A percentile compares a stretch with the other conserved stretches of the same genome.
Conservation (phyloP, 1,140 invertebrate genomes). For the Vollenhovia emeryi region DNA sequence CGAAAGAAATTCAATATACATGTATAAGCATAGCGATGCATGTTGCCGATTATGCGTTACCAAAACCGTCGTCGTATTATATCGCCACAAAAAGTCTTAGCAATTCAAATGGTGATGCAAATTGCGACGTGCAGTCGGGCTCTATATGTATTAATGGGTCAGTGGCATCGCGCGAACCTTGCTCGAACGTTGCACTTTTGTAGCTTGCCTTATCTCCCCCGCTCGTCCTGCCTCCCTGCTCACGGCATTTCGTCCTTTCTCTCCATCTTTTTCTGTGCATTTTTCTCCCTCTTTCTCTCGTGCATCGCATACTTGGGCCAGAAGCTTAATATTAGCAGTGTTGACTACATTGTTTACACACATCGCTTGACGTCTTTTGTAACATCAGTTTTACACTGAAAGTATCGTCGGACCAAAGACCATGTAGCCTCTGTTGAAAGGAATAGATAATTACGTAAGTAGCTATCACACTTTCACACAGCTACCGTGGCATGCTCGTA, state of each 20-base stretch:
- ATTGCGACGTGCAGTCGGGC: slow-evolving; percentile 68
- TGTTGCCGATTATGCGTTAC: slow-evolving; percentile 52
- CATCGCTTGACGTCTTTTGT: not conserved
- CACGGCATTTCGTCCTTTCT: slow-evolving; percentile 36
- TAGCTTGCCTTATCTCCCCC: slow-evolving; percentile 38
- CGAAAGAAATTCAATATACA: not conserved
- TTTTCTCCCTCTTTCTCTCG: slow-evolving; percentile 28
- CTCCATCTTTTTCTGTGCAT: slow-evolving; percentile 12
- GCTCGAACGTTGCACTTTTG: slow-evolving; percentile 82
- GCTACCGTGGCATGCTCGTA: slow-evolving; percentile 40
- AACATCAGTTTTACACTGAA: not conserved
- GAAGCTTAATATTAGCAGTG: slow-evolving; percentile 3
- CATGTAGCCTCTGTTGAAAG: not conserved
- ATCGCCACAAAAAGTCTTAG: slow-evolving; percentile 75
- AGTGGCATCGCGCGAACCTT: slow-evolving; percentile 82
- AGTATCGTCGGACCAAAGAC: not conserved
- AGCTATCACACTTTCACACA: slow-evolving; percentile 76
- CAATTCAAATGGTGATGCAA: slow-evolving; percentile 78
- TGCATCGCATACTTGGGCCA: not conserved
- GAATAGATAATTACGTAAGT: not conserved
- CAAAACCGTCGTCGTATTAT: slow-evolving; percentile 70
- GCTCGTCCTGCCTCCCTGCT: slow-evolving; percentile 32
- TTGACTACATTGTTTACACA: not conserved
- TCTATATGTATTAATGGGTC: slow-evolving; percentile 84
- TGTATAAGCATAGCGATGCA: slow-evolving; percentile 27